phyloP scores from a whole-genome alignment of 2,888 invertebrate genomes.

The Chrysodeixis includens region DNA sequence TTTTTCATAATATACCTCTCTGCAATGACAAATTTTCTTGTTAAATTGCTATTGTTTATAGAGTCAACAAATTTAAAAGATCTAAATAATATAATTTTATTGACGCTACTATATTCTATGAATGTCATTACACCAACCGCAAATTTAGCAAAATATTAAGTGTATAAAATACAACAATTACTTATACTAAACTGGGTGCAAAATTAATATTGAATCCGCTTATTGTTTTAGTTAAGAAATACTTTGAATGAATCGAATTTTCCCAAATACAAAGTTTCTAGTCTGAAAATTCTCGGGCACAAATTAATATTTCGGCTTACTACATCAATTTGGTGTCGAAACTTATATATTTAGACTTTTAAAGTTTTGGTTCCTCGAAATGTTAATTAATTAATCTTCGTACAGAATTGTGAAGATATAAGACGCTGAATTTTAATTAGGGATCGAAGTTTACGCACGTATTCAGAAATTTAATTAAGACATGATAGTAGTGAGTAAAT shows the following conservation, averaged over 20 bases:
- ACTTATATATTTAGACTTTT: slow-evolving; percentile 13
- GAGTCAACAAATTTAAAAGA: too few species aligned
- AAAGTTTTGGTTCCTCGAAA: slow-evolving; percentile 16
- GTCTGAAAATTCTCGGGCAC: slow-evolving; percentile 44
- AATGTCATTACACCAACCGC: background rate
- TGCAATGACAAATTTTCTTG: too few species aligned
- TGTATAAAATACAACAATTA: slow-evolving; percentile 9
- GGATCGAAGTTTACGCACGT: background rate
- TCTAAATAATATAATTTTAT: too few species aligned
- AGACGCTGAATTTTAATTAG: slow-evolving; percentile 7
- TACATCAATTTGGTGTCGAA: slow-evolving; percentile 31
- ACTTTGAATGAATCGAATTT: slow-evolving; percentile 40
- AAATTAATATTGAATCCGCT: slow-evolving; percentile 39
- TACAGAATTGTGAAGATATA: slow-evolving; percentile 4
- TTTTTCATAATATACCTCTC: too few species aligned
- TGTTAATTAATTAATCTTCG: slow-evolving; percentile 7
- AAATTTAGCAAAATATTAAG: background rate
- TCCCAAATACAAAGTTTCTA: slow-evolving; percentile 32
- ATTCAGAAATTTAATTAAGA: background rate
- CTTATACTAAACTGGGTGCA: slow-evolving; percentile 9
- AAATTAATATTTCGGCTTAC: slow-evolving; percentile 44
- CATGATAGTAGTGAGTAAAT: background rate
- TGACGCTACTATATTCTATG: background rate
- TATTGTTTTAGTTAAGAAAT: slow-evolving; percentile 46
- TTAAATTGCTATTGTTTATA: too few species aligned